Base-by-base conservation (phyloP, 1,140 invertebrate genomes). In the Cyphomyrmex costatus region DNA sequence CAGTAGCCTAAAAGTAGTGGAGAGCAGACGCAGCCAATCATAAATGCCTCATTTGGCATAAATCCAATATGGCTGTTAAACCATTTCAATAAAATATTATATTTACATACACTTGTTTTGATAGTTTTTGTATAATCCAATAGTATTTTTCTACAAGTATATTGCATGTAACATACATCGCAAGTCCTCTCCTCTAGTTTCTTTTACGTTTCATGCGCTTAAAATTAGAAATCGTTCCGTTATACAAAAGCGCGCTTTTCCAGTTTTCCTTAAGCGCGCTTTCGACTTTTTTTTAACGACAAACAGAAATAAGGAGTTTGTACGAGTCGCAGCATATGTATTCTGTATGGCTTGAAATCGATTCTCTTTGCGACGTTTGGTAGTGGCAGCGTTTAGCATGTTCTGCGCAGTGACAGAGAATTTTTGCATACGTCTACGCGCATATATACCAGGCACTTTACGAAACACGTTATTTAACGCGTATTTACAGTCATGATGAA, bases 401-500 rank as follows among this genome's bases (percentile, higher is more conserved):
- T 49, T 74, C 56, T 61, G 19, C 24, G 24, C 73, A 78, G 36
- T 85, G 24, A 24, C 61, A 82, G 77, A 86, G 42, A 86, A 86
- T 21, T 49, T 82, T 33, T 49, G 70, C 86, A 87, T 79, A 46
- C 46, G 36, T 33, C 19, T 10, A 42, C 10, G 36, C 36, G 21
- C 21, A 16, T 16, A 49, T 61, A 65, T 74, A 82, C 19, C 46
- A 78, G 51, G 78, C 73, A 87, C 30, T 30, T 90, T 73, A 90
- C 74, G 58, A 92, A 89, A 92, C 87, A 89, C 90, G 27, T 93
- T 95, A 87, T 94, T 68, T 96, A 95, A 93, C 91, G 94, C 95
- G 94, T 97, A 96, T 96, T 97, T 97, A 95, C 97, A 98, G 97
- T 98, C 94, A 96, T 96, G 95, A 97, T 98, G 96, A 95, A 98